Conservation (phyloP, 64 coral and sea anemone genomes). For the Stichodactyla mertensii region DNA sequence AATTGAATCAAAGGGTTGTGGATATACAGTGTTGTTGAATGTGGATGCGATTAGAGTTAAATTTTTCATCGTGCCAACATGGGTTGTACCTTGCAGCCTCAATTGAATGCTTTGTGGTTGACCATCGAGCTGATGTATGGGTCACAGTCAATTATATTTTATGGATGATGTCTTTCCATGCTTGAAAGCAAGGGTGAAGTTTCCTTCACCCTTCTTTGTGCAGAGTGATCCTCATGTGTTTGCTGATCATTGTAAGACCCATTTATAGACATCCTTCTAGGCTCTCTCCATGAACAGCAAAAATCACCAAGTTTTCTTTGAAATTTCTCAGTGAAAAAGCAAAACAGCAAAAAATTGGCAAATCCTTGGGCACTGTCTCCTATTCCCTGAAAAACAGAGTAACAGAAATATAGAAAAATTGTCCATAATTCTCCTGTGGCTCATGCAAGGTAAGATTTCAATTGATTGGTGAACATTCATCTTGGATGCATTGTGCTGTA, state of each 20-base stretch:
- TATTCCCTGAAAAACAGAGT: conserved; percentile 45
- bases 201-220: background rate
- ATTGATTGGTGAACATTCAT: too few relatives aligned
- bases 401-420: background rate
- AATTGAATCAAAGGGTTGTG: too few relatives aligned
- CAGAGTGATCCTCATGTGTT: background rate
- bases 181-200: background rate
- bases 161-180: background rate
- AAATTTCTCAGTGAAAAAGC: conserved; percentile 75
- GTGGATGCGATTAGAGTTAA: too few relatives aligned
- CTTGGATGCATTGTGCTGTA: too few relatives aligned
- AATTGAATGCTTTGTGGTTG: too few relatives aligned
- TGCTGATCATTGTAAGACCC: background rate
- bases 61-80: too few relatives aligned
- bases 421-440: too few relatives aligned
- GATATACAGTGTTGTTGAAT: too few relatives aligned
- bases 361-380: conserved; percentile 84
- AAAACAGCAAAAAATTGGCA: conserved; percentile 87
- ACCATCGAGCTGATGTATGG: too few relatives aligned
- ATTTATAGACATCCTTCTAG: background rate
- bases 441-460: too few relatives aligned
- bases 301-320: background rate
- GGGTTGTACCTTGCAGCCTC: too few relatives aligned
- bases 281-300: background rate
- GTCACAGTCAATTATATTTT: background rate